Base-by-base conservation (phyloP, 2,888 invertebrate species). In the Pegoplata infirma region DNA sequence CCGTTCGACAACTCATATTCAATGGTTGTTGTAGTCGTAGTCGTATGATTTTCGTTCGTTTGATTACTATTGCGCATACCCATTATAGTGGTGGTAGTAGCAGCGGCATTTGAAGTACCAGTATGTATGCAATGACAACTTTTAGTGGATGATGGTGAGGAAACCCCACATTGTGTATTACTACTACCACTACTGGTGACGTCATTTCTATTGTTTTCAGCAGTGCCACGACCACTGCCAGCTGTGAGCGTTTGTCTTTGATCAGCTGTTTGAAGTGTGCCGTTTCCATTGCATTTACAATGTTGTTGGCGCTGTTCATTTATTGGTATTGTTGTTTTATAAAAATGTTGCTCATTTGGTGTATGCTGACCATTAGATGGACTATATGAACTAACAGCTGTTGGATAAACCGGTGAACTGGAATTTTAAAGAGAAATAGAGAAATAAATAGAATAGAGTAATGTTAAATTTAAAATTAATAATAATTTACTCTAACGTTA, bases 1-100 rank as follows among this genome's bases (percentile, higher is more conserved):
- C 84, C 85, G 84, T 87, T 87, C 84, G 88, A 86, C 84, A 89
- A 86, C 85, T 87, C 86, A 86, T 86, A 87, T 85, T 88, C 88
- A 83, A 89, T 85, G 80, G 88, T 82, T 72, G 83, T 87, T 81
- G 87, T 87, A 71, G 82, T 87, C 82, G 86, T 86, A 84, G 86
- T 87, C 87, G 88, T 88, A 85, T 87, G 88, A 87, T 86, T 86
- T 83, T 84, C 84, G 84, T 84, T 84, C 71, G 77, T 53, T 69
- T 75, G 81, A 63, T 40, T 40, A 40, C 80, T 80, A 81, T 76
- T 82, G 77, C 81, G 82, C 78, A 77, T 19, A 51, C 76, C 64
- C 74, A 80, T 36, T 59, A 59, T 64, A 58, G 67, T 61, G 44
- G 81, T 51, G 19, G 55, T 71, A 28, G 25, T 36, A 36, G 36